A percentile compares a stretch with the other conserved stretches of the same genome.
These are phyloP conservation scores for Heliothis peltigera DNA, from an alignment of 2,888 invertebrate genomes.

Conservation along the genomic window DNA sequence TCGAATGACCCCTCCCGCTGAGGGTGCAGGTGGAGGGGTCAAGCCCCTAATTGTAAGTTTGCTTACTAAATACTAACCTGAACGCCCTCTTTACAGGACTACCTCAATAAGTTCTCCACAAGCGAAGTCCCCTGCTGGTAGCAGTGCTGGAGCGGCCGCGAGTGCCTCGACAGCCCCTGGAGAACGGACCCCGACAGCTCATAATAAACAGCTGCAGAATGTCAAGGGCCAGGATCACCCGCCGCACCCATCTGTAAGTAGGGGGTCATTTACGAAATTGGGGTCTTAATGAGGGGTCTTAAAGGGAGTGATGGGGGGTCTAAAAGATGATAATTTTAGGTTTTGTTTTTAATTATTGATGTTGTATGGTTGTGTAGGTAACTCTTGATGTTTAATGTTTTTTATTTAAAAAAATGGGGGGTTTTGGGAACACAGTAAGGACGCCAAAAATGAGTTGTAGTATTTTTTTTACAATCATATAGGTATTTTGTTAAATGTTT, in stretches of 20 bases:
- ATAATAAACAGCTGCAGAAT: conserved; percentile 94
- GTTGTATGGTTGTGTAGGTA: no score
- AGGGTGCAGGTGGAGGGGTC: no score
- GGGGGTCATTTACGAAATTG: neutral
- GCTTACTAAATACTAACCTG: no score
- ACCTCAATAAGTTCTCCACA: conserved; percentile 93
- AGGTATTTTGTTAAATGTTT: neutral
- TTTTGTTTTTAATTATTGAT: no score
- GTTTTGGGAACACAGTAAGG: neutral
- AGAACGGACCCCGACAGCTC: conserved; percentile 90
- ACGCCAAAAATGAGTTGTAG: neutral
- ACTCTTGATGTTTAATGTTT: no score
- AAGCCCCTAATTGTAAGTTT: neutral
- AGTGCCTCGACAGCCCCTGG: conserved; percentile 87
- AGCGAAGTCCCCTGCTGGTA: conserved; percentile 93
- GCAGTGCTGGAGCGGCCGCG: conserved; percentile 89
- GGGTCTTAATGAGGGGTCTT: no score
- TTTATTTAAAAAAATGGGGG: neutral
- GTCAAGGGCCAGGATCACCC: conserved; percentile 91
- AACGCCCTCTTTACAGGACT: conserved; percentile 86
- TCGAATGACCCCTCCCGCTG: no score
- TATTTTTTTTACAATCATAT: neutral
- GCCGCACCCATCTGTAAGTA: conserved; percentile 94
- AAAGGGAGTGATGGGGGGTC: no score
- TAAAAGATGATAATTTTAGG: no score